A percentile compares a stretch with the other conserved stretches of the same genome.
Evolutionary conservation across 2,888 invertebrate species (phyloP).

Genomic region (Rhopalosiphum nymphaeae): DNA sequence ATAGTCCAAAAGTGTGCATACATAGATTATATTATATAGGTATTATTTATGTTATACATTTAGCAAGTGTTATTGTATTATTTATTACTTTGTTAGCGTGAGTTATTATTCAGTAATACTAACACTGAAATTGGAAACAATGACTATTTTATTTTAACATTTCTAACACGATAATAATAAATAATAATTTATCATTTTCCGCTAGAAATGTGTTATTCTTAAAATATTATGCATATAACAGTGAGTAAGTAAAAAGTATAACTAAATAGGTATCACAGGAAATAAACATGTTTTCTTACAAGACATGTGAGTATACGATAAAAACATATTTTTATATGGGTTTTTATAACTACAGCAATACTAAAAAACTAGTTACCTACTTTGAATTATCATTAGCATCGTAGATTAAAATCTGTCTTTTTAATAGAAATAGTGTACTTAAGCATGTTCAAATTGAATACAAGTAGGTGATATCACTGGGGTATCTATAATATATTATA

Average conservation of each 20-base stretch:
- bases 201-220: neutral
- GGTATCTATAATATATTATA: neutral
- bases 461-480: neutral
- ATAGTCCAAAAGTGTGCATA: neutral
- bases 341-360: neutral
- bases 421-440: neutral
- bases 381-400: neutral
- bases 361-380: neutral
- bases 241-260: neutral
- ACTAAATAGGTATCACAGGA: neutral
- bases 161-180: neutral
- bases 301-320: neutral
- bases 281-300: neutral
- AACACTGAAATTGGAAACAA: conserved; percentile 1
- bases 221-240: neutral
- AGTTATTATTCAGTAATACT: neutral
- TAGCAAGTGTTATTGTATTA: neutral
- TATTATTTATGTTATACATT: neutral
- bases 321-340: neutral
- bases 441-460: neutral
- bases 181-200: neutral
- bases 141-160: neutral
- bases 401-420: neutral
- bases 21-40: neutral
- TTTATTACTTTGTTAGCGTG: neutral